Evolutionary conservation across 2,113 vertebrate genomes (phyloP).

Genomic region (Megaptera novaeangliae): DNA sequence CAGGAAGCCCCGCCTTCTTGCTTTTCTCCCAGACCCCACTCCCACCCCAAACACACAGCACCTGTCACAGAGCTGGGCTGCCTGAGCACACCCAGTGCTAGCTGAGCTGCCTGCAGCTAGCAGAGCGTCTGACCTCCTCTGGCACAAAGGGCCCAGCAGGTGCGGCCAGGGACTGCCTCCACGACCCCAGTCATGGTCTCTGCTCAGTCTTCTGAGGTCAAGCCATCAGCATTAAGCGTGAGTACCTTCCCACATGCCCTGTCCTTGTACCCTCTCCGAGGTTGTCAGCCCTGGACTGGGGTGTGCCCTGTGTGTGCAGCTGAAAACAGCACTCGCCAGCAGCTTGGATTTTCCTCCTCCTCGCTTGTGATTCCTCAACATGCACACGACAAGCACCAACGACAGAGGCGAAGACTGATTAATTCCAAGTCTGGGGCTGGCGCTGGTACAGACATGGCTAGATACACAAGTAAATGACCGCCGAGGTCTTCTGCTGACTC

Average conservation of each 20-base stretch:
- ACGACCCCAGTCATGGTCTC: not conserved
- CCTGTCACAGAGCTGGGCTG: not conserved
- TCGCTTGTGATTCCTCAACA: not conserved
- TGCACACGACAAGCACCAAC: not conserved
- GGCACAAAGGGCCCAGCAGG: not conserved
- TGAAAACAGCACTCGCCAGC: not conserved
- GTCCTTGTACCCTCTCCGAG: not conserved
- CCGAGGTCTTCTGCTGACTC: not conserved
- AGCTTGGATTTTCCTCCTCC: not conserved
- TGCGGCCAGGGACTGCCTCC: not conserved
- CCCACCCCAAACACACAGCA: not conserved
- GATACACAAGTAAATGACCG: not conserved
- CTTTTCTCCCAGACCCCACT: not conserved
- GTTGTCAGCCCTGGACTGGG: not conserved
- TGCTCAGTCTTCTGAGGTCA: not conserved
- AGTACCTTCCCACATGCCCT: not conserved
- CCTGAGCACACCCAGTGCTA: rapidly evolving
- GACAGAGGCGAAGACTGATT: not conserved
- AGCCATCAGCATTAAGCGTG: not conserved
- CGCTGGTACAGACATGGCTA: not conserved
- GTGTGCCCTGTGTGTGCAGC: not conserved
- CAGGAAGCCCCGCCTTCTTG: not conserved
- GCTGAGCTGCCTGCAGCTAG: not conserved
- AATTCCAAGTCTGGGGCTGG: not conserved
- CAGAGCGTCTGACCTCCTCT: not conserved